A percentile compares a stretch with the other conserved stretches of the same genome.
Conservation (phyloP, 2,888 invertebrate species). For the Diplazon laetatorius region DNA sequence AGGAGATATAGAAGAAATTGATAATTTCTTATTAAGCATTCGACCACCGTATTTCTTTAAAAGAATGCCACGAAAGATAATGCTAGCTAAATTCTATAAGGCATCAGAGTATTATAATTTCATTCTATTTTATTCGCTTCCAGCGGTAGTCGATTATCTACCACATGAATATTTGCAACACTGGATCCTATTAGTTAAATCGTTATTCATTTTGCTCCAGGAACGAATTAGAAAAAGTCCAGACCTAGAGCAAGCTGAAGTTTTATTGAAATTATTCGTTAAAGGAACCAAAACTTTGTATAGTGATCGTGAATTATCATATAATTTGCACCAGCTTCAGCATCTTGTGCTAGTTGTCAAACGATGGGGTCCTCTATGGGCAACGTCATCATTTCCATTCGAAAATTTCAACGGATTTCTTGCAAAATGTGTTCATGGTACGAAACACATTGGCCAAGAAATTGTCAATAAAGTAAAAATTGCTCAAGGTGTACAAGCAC, state of each 20-base stretch:
- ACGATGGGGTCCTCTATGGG: conserved; percentile 70
- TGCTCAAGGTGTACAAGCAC: conserved; percentile 59
- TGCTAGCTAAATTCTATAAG: conserved; percentile 56
- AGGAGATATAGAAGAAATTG: conserved; percentile 45
- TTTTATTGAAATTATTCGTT: conserved; percentile 65
- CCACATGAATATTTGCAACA: conserved; percentile 64
- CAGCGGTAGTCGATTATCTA: conserved; percentile 58
- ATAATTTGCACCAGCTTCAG: conserved; percentile 68
- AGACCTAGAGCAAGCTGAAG: conserved; percentile 56
- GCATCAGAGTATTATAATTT: conserved; percentile 65
- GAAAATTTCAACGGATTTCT: conserved; percentile 68
- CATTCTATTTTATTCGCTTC: conserved; percentile 67
- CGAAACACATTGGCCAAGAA: conserved; percentile 63
- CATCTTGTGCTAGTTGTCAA: conserved; percentile 61
- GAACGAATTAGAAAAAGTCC: conserved; percentile 38
- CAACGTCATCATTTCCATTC: conserved; percentile 66
- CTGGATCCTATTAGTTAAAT: conserved; percentile 65
- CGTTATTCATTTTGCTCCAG: conserved; percentile 60
- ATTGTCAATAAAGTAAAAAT: conserved; percentile 62
- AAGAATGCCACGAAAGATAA: conserved; percentile 50
- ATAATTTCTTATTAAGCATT: conserved; percentile 54
- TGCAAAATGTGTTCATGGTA: conserved; percentile 63
- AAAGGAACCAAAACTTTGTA: conserved; percentile 58
- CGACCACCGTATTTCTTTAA: conserved; percentile 57
- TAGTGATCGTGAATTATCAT: conserved; percentile 60